These are phyloP conservation scores for Pholis gunnellus DNA, from an alignment of 2,113 vertebrate genomes.

Conservation along the genomic window DNA sequence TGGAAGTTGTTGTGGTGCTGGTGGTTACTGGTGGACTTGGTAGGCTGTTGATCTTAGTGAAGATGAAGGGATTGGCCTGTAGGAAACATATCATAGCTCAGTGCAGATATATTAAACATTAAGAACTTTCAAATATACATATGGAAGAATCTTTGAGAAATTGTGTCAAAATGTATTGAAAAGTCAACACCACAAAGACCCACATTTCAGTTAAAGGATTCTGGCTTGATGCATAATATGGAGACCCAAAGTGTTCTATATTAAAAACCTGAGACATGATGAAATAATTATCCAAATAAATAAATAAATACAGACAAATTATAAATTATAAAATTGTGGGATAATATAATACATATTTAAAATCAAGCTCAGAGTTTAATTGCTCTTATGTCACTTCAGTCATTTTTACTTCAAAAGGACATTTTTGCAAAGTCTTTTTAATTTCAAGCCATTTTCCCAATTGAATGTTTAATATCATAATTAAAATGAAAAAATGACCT, in stretches of 20 bases:
- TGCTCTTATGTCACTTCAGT: background rate
- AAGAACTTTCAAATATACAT: background rate
- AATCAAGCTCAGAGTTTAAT: background rate
- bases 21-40: constrained; percentile 12
- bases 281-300: background rate
- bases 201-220: background rate
- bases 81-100: constrained; percentile 24
- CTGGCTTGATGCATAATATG: background rate
- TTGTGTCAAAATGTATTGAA: background rate
- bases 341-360: background rate
- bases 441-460: background rate
- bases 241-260: background rate
- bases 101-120: background rate
- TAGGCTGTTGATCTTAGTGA: constrained; percentile 86
- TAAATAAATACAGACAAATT: background rate
- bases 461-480: background rate
- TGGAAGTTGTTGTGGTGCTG: constrained; percentile 3
- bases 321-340: too few relatives aligned
- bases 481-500: too few relatives aligned
- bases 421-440: too few relatives aligned
- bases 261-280: background rate
- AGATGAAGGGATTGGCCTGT: constrained; percentile 88
- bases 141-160: background rate
- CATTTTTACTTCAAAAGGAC: too few relatives aligned
- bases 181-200: background rate